Evolutionary conservation across 2,888 invertebrate genomes (phyloP).

Genomic region (Mimas tiliae): DNA sequence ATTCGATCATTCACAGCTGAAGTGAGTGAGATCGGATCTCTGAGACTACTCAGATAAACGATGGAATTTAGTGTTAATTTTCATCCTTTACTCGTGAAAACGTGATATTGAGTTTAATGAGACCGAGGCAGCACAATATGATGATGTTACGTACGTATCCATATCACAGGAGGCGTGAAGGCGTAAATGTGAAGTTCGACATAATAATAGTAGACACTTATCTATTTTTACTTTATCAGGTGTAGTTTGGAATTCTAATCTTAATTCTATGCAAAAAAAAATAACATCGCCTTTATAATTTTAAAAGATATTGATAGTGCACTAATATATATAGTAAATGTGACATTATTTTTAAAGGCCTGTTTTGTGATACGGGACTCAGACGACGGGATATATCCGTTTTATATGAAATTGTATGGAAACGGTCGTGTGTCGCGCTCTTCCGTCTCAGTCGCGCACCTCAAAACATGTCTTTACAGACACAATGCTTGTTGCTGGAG

Average conservation of each 20-base stretch:
- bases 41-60: background rate
- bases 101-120: slow-evolving; percentile 32
- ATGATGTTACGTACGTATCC: background rate
- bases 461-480: no score
- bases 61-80: background rate
- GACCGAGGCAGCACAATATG: slow-evolving; percentile 24
- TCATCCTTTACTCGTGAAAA: slow-evolving; percentile 5
- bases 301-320: no score
- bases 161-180: background rate
- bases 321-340: no score
- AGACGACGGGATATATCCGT: no score
- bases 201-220: background rate
- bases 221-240: background rate
- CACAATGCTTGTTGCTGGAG: background rate
- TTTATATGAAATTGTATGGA: no score
- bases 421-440: no score
- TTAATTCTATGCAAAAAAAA: no score
- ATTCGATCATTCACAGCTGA: background rate
- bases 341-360: no score
- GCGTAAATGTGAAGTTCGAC: background rate
- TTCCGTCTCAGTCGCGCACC: no score
- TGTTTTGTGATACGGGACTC: no score
- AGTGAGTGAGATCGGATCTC: background rate
- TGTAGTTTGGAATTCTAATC: background rate
- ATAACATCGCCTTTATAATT: no score